These are phyloP conservation scores for Ranitomeya variabilis DNA, from an alignment of 2,113 vertebrate genomes.

Conservation along the genomic window DNA sequence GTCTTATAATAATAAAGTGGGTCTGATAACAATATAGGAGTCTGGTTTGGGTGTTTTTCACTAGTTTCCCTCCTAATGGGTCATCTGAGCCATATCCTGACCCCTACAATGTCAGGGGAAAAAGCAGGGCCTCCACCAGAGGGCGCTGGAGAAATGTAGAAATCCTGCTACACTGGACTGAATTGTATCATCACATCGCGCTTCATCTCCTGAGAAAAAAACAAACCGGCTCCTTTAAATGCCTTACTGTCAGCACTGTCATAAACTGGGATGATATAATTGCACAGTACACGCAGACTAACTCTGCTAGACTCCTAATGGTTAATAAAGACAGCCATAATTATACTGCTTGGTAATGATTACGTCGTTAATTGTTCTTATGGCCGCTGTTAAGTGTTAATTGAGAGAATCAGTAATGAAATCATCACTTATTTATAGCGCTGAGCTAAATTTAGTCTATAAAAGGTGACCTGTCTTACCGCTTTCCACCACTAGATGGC, in stretches of 20 bases:
- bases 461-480: conserved; percentile 1
- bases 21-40: too few relatives aligned
- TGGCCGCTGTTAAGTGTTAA: neutral
- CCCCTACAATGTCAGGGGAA: too few relatives aligned
- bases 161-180: neutral
- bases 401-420: neutral
- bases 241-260: neutral
- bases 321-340: neutral
- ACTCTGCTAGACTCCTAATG: neutral
- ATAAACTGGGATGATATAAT: neutral
- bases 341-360: neutral
- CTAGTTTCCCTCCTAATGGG: too few relatives aligned
- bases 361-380: neutral
- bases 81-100: too few relatives aligned
- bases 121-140: neutral
- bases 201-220: neutral
- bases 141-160: neutral
- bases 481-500: neutral
- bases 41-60: too few relatives aligned
- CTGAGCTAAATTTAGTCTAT: neutral
- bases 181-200: neutral
- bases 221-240: neutral
- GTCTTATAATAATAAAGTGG: too few relatives aligned
- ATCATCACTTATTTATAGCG: conserved; percentile 14
- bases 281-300: neutral